A percentile compares a stretch with the other conserved stretches of the same genome.
Conservation (phyloP, 2,113 vertebrate genomes). For the Aptenodytes forsteri region DNA sequence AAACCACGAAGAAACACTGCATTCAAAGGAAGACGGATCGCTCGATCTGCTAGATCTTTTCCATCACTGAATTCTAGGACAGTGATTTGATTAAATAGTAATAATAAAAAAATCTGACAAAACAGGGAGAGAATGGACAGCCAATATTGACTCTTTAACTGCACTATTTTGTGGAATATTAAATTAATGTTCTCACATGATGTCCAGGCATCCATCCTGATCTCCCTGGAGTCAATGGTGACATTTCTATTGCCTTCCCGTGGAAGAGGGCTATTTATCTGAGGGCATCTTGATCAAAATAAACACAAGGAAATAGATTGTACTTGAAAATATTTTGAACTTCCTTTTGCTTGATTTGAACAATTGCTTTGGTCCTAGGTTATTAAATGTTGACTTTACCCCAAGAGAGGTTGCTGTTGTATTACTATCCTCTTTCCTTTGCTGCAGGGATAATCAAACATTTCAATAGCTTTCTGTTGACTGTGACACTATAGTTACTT, state of each 20-base stretch:
- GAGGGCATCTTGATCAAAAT: conserved; percentile 36
- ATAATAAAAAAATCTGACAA: neutral
- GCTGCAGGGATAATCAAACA: conserved; percentile 61
- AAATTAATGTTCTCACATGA: neutral
- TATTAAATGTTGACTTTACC: conserved; percentile 58
- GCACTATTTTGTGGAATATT: conserved; percentile 15
- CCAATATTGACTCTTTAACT: neutral
- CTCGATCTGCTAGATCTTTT: neutral
- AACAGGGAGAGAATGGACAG: neutral
- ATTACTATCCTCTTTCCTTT: conserved; percentile 40
- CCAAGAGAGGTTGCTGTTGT: conserved; percentile 48
- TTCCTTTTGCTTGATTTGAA: conserved; percentile 53
- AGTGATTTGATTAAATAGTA: neutral
- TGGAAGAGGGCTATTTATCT: conserved; percentile 32
- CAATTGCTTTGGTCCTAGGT: conserved; percentile 39
- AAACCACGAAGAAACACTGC: neutral
- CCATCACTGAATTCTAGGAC: neutral
- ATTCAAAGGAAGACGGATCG: neutral
- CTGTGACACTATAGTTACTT: conserved; percentile 28
- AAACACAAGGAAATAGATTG: conserved; percentile 44
- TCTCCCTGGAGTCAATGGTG: conserved; percentile 4
- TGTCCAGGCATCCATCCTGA: conserved; percentile 11
- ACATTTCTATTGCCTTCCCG: conserved; percentile 6
- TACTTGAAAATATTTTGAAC: conserved; percentile 42
- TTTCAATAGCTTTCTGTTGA: conserved; percentile 59